phyloP scores from a whole-genome alignment of 2,797 vertebrate genomes.

The Nothura maculosa region DNA sequence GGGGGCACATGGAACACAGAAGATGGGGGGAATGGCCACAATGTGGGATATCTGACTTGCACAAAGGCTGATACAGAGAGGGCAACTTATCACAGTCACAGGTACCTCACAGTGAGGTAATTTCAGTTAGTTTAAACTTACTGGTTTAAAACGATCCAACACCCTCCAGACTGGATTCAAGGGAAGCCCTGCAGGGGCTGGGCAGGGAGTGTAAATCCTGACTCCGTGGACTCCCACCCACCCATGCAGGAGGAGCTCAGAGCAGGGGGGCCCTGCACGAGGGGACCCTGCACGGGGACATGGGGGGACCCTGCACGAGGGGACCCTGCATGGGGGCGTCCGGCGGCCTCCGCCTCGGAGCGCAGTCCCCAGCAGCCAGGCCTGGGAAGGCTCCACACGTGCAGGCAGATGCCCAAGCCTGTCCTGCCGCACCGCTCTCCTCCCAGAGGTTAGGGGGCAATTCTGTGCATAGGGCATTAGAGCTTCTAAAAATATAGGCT shows the following conservation, averaged over 20 bases:
- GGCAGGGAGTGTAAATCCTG: background rate
- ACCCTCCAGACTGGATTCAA: background rate
- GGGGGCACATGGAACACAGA: fast-evolving
- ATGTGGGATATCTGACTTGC: background rate
- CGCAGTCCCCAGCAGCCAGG: background rate
- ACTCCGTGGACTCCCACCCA: background rate
- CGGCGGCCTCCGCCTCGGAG: background rate
- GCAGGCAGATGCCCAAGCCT: background rate
- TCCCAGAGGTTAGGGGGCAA: background rate
- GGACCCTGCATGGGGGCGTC: background rate
- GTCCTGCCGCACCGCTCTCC: fast-evolving
- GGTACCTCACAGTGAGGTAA: background rate
- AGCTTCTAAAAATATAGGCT: background rate
- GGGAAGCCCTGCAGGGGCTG: background rate
- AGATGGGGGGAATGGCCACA: background rate
- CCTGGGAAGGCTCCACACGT: background rate
- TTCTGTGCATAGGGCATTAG: fast-evolving
- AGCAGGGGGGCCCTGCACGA: too few relatives aligned
- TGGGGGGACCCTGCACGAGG: too few relatives aligned
- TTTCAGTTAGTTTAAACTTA: background rate
- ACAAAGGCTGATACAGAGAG: background rate
- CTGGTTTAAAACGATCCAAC: background rate
- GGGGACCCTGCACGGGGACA: too few relatives aligned
- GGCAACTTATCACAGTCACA: background rate
- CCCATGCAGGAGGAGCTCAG: background rate